Percentiles rank a stretch among this genome's conserved stretches.
These are phyloP conservation scores for Hipposideros larvatus DNA, from an alignment of 2,797 vertebrate species.

Conservation along the genomic window DNA sequence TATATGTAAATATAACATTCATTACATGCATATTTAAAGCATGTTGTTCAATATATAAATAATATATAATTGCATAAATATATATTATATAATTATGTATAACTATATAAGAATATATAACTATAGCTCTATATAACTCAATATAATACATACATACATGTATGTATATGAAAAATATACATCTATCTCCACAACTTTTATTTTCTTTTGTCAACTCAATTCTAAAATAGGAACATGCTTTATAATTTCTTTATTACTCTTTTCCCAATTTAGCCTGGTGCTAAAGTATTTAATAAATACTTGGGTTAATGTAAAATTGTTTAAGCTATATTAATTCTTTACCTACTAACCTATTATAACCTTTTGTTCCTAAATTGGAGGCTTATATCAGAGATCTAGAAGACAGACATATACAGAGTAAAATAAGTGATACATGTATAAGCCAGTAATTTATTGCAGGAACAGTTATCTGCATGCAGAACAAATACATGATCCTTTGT, in stretches of 20 bases:
- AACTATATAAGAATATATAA: not conserved
- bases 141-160: not conserved
- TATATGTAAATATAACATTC: not conserved
- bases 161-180: not conserved
- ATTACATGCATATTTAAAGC: not conserved
- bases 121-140: not conserved
- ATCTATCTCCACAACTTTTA: not conserved
- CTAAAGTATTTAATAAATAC: conserved; percentile 33
- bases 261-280: not conserved
- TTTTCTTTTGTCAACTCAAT: not conserved
- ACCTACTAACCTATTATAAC: not conserved
- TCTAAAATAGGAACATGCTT: not conserved
- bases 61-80: not conserved
- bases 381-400: not conserved
- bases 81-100: not conserved
- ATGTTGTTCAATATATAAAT: not conserved
- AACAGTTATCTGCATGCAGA: not conserved
- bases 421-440: not conserved
- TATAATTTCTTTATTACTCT: conserved; percentile 27
- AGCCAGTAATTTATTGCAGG: not conserved
- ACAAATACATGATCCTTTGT: not conserved
- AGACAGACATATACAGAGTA: not conserved
- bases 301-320: conserved; percentile 34
- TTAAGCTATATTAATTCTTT: conserved; percentile 22
- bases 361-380: not conserved